A percentile compares a stretch with the other conserved stretches of the same genome.
These are phyloP conservation scores for Sphaerophoria rueppellii DNA, from an alignment of 2,888 invertebrate species.

Conservation along the genomic window DNA sequence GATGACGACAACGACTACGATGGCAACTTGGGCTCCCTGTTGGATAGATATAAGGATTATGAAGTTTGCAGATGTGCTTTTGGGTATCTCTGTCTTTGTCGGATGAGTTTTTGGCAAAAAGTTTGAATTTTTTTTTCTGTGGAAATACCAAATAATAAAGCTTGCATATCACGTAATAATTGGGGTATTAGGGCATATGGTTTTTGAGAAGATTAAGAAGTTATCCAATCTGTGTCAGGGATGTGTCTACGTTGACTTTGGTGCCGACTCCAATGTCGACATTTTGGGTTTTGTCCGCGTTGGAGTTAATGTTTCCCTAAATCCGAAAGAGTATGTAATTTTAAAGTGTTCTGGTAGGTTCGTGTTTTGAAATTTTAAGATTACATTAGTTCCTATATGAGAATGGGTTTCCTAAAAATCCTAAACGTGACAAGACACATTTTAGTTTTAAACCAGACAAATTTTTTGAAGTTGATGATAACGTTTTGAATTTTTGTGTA, in stretches of 20 bases:
- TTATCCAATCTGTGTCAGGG: constrained; percentile 40
- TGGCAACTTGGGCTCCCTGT: background rate
- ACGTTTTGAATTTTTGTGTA: too few relatives aligned
- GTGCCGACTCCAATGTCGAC: background rate
- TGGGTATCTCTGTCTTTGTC: background rate
- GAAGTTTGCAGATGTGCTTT: constrained; percentile 35
- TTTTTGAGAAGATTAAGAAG: constrained; percentile 28
- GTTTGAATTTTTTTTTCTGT: constrained; percentile 15
- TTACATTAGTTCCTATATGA: too few relatives aligned
- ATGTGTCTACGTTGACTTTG: background rate
- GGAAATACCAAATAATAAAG: constrained; percentile 19
- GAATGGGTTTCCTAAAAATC: too few relatives aligned
- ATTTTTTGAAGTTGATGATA: too few relatives aligned
- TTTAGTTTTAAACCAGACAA: too few relatives aligned
- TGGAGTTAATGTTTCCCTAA: too few relatives aligned
- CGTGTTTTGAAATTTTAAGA: too few relatives aligned
- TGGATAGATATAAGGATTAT: constrained; percentile 47
- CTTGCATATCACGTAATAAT: constrained; percentile 60
- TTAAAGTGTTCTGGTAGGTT: too few relatives aligned
- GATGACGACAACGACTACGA: background rate
- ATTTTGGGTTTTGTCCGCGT: background rate
- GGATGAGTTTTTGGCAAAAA: constrained; percentile 21
- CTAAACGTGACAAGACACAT: too few relatives aligned
- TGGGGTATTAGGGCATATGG: constrained; percentile 37
- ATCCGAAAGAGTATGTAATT: too few relatives aligned